Percentiles rank a stretch among this genome's conserved stretches.
Conservation (phyloP, 2,113 vertebrate genomes). For the Progne subis region DNA sequence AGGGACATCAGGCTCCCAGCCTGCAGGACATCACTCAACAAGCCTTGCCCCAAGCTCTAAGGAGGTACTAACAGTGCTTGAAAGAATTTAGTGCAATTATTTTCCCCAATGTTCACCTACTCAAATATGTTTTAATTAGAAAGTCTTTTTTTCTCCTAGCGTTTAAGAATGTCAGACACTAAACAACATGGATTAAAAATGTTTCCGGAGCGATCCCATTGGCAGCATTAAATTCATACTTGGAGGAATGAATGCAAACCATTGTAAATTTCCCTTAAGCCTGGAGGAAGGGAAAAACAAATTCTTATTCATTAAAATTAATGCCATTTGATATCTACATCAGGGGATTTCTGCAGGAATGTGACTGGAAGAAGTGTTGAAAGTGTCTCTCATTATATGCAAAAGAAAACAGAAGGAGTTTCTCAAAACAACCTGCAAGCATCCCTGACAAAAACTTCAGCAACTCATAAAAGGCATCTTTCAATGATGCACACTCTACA, state of each 20-base stretch:
- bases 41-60: neutral
- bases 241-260: conserved; percentile 1
- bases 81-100: neutral
- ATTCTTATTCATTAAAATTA: conserved; percentile 23
- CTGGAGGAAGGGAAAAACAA: neutral
- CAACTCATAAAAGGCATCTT: neutral
- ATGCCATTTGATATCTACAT: neutral
- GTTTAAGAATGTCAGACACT: neutral
- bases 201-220: neutral
- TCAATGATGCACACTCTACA: neutral
- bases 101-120: neutral
- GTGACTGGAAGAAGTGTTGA: neutral
- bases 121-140: neutral
- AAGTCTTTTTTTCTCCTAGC: neutral
- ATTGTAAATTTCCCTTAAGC: neutral
- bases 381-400: neutral
- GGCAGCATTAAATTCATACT: neutral
- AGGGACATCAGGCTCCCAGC: neutral
- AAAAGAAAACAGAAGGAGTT: neutral
- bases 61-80: neutral
- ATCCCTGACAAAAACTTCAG: neutral
- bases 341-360: neutral
- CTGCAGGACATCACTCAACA: neutral
- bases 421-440: neutral
- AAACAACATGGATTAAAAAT: neutral